Base-by-base conservation (phyloP, 64 coral and sea anemone species). In the Montipora cactus region DNA sequence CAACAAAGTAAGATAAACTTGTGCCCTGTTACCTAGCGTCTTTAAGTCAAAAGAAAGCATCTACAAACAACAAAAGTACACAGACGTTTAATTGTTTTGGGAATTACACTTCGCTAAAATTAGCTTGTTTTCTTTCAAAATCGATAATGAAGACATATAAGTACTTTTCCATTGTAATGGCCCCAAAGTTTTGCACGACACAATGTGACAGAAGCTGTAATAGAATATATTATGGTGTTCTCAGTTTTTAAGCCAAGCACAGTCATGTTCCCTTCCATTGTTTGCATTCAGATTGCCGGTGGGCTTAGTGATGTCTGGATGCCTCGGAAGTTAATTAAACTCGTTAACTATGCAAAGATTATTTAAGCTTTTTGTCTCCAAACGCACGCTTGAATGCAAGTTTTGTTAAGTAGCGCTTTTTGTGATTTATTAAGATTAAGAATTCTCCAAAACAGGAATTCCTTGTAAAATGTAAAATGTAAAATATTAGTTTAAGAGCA, bases 11-110 rank as follows among this genome's bases (percentile, higher is more conserved):
- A 19, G 8, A 47, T 46, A 46, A n/a, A 62, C 5, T 2, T 18
- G 12, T 15, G 15, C 68, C 20, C 68, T 51, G 45, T 15, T 20
- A 12, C n/a, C 21, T 71, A 44, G 16, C 18, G 20, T 72, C 47
- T 71, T 45, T 86, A 20, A 50, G 82, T n/a, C 64, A 4, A 12
- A 44, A 72, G 46, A 72, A 70, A 86, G 66, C 2, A 50, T 49
- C 66, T 72, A 45, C 82, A 86, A 86, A 86, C 71, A 86, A 50
- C 47, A 47, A 69, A 86, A 71, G 82, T 86, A 86, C 67, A 86
- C 82, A 18, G 8, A 18, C 19, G 18, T 5, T 49, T 84, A 86
- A 86, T 86, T 70, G 66, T 59, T 64, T 71, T 72, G 59, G 81
- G n/a, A 71, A 86, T 72, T 46, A 72, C 67, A 70, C 82, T 50